Conservation (phyloP, 2,113 vertebrate genomes). For the Neotragus moschatus region DNA sequence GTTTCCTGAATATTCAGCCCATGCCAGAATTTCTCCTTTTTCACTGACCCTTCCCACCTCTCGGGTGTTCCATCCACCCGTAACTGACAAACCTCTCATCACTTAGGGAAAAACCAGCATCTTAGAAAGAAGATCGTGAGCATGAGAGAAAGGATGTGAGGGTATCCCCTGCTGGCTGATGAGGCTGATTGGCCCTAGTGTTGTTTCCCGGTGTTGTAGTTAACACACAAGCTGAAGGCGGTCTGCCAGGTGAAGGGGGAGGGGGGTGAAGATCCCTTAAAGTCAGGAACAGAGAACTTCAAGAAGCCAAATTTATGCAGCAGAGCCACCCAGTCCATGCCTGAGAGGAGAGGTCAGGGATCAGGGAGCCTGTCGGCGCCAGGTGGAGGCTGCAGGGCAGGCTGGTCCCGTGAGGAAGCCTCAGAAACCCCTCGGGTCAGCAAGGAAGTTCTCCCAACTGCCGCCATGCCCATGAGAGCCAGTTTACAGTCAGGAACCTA, state of each 20-base stretch:
- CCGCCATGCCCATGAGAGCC: accelerated
- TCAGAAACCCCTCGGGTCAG: neutral
- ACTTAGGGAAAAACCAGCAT: neutral
- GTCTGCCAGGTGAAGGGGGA: neutral
- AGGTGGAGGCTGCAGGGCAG: no score
- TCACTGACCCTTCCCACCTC: neutral
- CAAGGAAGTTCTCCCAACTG: neutral
- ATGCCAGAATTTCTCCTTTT: neutral
- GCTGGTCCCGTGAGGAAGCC: accelerated
- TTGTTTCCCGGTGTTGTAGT: neutral
- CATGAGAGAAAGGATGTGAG: neutral
- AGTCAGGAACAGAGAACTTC: neutral
- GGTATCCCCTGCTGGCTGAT: neutral
- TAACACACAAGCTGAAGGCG: neutral
- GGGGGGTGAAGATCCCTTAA: no score
- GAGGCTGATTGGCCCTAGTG: neutral
- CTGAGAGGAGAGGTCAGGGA: neutral
- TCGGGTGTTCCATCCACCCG: accelerated
- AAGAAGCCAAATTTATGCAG: neutral
- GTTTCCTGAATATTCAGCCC: neutral
- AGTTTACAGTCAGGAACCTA: neutral
- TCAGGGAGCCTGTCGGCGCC: accelerated
- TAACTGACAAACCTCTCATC: neutral
- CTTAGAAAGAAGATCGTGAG: neutral
- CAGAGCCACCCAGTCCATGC: neutral